Conservation (phyloP, 2,888 invertebrate species). For the Phragmatobia fuliginosa region DNA sequence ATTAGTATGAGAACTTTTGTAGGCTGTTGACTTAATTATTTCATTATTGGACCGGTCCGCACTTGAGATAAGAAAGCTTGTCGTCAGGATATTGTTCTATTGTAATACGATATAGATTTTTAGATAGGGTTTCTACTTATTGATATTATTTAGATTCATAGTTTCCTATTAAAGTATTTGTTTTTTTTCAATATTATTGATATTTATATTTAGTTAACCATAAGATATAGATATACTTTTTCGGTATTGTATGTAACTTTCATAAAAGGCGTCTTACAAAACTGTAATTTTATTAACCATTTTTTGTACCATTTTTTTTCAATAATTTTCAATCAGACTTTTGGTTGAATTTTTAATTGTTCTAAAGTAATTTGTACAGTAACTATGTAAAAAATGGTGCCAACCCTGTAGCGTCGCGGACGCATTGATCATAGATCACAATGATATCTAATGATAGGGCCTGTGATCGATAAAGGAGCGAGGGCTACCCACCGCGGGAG, state of each 20-base stretch:
- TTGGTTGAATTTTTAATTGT: neutral
- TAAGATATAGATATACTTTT: no score
- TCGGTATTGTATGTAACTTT: no score
- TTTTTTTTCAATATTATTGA: no score
- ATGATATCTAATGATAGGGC: conserved; percentile 85
- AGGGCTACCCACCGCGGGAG: conserved; percentile 75
- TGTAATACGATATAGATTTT: conserved; percentile 27
- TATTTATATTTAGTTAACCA: no score
- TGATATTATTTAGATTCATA: neutral
- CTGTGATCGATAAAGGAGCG: conserved; percentile 77
- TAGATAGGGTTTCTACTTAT: conserved; percentile 26
- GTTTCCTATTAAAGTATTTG: no score
- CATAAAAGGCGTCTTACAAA: no score
- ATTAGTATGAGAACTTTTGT: conserved; percentile 64
- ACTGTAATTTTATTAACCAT: no score
- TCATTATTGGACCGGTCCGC: conserved; percentile 65
- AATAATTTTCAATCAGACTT: no score
- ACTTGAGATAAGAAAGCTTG: conserved; percentile 69
- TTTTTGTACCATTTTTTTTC: no score
- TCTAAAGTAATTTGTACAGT: neutral
- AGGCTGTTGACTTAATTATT: conserved; percentile 75
- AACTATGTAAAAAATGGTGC: neutral
- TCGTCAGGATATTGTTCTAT: conserved; percentile 51
- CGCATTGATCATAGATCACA: conserved; percentile 82
- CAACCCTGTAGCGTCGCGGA: conserved; percentile 61